A percentile compares a stretch with the other conserved stretches of the same genome.
Conservation (phyloP, 2,113 vertebrate species). For the Leptobrachium ailaonicum region DNA sequence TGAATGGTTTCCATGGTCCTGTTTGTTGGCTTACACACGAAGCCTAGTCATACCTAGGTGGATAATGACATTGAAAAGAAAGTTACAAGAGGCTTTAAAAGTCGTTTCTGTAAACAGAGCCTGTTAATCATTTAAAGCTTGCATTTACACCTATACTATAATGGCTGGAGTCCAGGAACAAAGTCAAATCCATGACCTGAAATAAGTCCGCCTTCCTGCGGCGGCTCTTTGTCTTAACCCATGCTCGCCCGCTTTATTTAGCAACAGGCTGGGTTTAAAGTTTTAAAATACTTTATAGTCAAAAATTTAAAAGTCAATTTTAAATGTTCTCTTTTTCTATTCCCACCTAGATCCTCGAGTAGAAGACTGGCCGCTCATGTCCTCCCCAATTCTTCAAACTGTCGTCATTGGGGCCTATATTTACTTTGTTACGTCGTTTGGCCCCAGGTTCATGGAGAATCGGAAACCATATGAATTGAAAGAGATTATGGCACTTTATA, state of each 20-base stretch:
- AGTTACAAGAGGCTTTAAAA: neutral
- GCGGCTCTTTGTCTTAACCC: no score
- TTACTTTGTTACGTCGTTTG: conserved; percentile 87
- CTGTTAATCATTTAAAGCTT: conserved; percentile 23
- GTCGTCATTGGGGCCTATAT: conserved; percentile 83
- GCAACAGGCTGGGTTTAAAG: no score
- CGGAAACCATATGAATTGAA: conserved; percentile 89
- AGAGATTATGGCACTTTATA: conserved; percentile 81
- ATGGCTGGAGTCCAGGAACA: conserved; percentile 20
- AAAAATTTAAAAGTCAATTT: no score
- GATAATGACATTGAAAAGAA: neutral
- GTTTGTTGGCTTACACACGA: no score
- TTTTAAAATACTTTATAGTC: no score
- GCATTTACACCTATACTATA: conserved; percentile 1
- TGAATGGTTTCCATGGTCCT: no score
- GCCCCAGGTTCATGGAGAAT: conserved; percentile 93
- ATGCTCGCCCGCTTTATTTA: no score
- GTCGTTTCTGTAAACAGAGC: neutral
- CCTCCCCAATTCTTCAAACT: conserved; percentile 84
- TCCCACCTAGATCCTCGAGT: conserved; percentile 79
- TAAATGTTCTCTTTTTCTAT: neutral
- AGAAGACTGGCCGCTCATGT: conserved; percentile 86
- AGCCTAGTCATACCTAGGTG: neutral
- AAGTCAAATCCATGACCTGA: conserved; percentile 7
- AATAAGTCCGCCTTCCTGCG: no score